Evolutionary conservation across 2,888 invertebrate genomes (phyloP), one percentile per base, ranked within the genome.

Genomic region (Lamellibrachia satsuma): DNA sequence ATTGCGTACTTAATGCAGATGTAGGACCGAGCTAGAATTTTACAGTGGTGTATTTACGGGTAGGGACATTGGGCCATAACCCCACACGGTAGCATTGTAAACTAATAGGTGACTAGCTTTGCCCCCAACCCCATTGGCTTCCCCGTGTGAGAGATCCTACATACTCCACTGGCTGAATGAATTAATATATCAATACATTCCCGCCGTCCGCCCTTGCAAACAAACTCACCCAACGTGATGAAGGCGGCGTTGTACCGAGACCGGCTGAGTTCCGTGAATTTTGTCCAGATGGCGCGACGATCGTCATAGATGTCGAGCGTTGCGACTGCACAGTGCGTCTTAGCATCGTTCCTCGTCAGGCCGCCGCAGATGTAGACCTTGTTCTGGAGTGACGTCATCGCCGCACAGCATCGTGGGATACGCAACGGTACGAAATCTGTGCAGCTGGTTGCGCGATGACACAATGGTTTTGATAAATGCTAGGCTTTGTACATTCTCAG

Each of bases 301-400:
- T 75, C 75, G 75, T 75, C 75, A 6, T 75, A 75, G 3, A 75
- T 75, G 75, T 75, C 75, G 75, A 75, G 11, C n/a, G 75, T 75
- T 75, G 75, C 75, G 75, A 75, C 75, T 75, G 75, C 75, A n/a
- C 75, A 75, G 75, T 75, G 75, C 75, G 22, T 75, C 75, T 75
- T 75, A n/a, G 75, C 75, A 15, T 75, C 75, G 75, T n/a, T 75
- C 22, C 22, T 75, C 75, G 75, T 75, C 75, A 75, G 22, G 22
- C 75, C 75, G 22, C 75, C 75, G 75, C 75, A 75, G 75, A 75
- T 75, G 75, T 75, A 75, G 22, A 75, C 75, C n/a, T 75, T 75
- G 75, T 75, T 22, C 75, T 75, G 75, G 4, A 75, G 75, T 75
- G 75, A 75, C 75, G 75, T 75, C 75, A 75, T 75, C 75, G 75